phyloP scores from a whole-genome alignment of 2,888 invertebrate genomes.

The Cryptocephalus moraei region DNA sequence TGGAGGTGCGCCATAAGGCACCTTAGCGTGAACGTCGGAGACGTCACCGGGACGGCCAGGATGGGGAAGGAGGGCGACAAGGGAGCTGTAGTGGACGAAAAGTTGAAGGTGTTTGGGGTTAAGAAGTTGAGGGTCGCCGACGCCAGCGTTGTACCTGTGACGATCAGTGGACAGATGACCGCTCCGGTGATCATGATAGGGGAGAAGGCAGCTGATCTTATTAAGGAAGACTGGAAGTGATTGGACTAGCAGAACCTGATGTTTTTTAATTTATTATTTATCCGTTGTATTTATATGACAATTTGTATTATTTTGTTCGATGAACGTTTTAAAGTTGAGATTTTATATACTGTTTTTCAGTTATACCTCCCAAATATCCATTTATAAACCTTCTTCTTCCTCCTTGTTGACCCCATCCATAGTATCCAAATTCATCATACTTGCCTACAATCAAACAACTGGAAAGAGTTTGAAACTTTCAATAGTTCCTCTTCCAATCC shows the following conservation, averaged over 20 bases:
- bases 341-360: not conserved
- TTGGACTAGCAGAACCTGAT: not conserved
- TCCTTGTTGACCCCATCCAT: too few relatives aligned
- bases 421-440: too few relatives aligned
- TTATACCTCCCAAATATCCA: not conserved
- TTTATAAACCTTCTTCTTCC: not conserved
- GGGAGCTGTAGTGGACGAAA: slow-evolving; percentile 52
- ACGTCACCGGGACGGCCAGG: slow-evolving; percentile 48
- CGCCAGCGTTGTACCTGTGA: slow-evolving; percentile 55
- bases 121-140: slow-evolving; percentile 52
- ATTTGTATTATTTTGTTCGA: not conserved
- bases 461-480: too few relatives aligned
- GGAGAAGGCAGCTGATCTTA: slow-evolving; percentile 58
- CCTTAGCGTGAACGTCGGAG: slow-evolving; percentile 20
- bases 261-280: slow-evolving; percentile 2
- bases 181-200: slow-evolving; percentile 62
- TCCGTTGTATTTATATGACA: slow-evolving; percentile 1
- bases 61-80: slow-evolving; percentile 58
- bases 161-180: slow-evolving; percentile 56
- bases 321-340: not conserved
- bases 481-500: too few relatives aligned
- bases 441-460: too few relatives aligned
- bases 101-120: slow-evolving; percentile 51
- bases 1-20: slow-evolving; percentile 50
- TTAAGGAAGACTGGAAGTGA: slow-evolving; percentile 39